These are phyloP conservation scores for Python bivittatus DNA, from an alignment of 2,113 vertebrate species.

Conservation along the genomic window DNA sequence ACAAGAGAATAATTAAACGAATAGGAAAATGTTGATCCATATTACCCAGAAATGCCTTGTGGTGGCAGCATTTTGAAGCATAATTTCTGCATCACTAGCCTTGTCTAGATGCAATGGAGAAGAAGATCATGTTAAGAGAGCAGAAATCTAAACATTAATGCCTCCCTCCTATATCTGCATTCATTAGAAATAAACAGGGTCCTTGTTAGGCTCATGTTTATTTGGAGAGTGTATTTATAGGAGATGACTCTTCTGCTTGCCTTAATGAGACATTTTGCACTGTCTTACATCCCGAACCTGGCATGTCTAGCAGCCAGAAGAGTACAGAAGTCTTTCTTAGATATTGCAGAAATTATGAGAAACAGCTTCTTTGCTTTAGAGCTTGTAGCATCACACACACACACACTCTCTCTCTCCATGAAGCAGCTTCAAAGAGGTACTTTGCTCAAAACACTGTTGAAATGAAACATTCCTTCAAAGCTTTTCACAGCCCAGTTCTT, in stretches of 20 bases:
- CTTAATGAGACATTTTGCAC: not conserved
- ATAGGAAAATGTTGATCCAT: conserved; percentile 37
- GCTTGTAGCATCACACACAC: not conserved
- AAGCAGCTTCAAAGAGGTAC: too few species aligned
- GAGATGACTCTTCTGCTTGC: not conserved
- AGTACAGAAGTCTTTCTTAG: not conserved
- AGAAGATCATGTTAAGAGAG: not conserved
- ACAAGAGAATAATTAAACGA: conserved; percentile 44
- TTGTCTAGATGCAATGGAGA: not conserved
- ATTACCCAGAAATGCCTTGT: conserved; percentile 39
- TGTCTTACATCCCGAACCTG: not conserved
- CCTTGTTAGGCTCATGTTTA: not conserved
- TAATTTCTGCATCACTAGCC: not conserved
- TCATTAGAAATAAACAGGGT: not conserved
- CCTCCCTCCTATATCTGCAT: not conserved
- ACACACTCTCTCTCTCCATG: not conserved
- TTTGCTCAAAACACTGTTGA: too few species aligned
- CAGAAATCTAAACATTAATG: not conserved
- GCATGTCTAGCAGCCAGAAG: not conserved
- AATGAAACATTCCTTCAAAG: not conserved
- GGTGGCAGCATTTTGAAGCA: conserved; percentile 47
- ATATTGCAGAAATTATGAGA: not conserved
- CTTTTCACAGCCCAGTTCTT: not conserved
- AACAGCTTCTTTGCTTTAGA: not conserved
- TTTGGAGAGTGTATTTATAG: not conserved